Base-by-base conservation (phyloP, 2,113 vertebrate species). In the Ibidorhyncha struthersii region DNA sequence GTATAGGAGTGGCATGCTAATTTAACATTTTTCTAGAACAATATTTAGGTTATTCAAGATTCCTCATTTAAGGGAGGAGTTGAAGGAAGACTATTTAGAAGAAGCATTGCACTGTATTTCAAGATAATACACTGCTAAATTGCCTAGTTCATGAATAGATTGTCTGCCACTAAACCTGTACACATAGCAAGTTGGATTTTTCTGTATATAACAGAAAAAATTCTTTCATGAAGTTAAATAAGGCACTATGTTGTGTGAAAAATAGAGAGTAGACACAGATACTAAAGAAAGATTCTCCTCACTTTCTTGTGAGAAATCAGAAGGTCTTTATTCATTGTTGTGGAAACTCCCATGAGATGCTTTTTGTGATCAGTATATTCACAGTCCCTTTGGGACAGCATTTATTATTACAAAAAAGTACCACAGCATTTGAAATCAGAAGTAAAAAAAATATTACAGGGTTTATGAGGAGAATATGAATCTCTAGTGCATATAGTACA, bases 341-440 rank as follows among this genome's bases (percentile, higher is more conserved):
- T 5, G 12, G 67, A 96, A 81, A 17, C 1, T 91, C 86, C 27
- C 45, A 81, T 26, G 61, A 77, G 71, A 74, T 49, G 22, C 3
- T 62, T 63, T 93, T 82, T 87, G 49, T 84, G 83, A 96, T 96
- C 72, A 97, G n/a, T 41, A 92, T 94, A 90, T 96, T 98, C 91
- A 95, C 59, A 94, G 65, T 93, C 82, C 92, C 82, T 86, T 32
- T 90, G 95, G 89, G 95, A 93, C 78, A 93, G 71, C 34, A 96
- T 95, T 97, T 97, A 89, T 95, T 98, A 95, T 93, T 91, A 96
- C 86, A 93, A 97, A 96, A 95, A 95, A 83, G 13, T 85, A 95
- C 84, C 86, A 82, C 41, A 93, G 83, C 70, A 84, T 96, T 98
- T 97, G 88, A 98, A 97, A 98, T 96, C 83, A 93, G 96, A 98